Evolutionary conservation across 2,888 invertebrate species (phyloP).

Genomic region (Drosophila flavopinicola): DNA sequence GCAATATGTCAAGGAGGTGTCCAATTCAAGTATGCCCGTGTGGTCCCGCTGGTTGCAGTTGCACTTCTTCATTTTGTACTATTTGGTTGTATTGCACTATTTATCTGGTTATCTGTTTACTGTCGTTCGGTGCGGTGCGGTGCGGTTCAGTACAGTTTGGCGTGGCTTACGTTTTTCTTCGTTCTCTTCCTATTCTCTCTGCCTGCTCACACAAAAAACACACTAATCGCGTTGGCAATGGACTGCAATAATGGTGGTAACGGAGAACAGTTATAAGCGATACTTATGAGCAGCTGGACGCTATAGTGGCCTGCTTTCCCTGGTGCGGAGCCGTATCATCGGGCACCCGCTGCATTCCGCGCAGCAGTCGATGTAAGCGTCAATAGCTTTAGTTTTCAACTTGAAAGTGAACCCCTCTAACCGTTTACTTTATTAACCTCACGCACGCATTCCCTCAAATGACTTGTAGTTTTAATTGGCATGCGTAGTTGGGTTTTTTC

Average conservation of each 20-base stretch:
- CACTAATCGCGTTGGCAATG: conserved; percentile 27
- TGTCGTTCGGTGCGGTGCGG: conserved; percentile 26
- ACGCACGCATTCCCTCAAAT: neutral
- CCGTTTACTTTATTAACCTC: neutral
- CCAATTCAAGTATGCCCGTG: conserved; percentile 88
- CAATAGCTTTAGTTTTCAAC: conserved; percentile 3
- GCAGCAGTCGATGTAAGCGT: conserved; percentile 87
- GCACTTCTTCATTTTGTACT: conserved; percentile 23
- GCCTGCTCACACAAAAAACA: conserved; percentile 47
- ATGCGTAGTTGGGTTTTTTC: conserved; percentile 25
- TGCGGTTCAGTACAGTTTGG: conserved; percentile 52
- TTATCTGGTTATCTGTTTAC: conserved; percentile 50
- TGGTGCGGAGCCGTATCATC: conserved; percentile 88
- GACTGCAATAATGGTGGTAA: conserved; percentile 42
- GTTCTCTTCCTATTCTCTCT: conserved; percentile 62
- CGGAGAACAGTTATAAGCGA: conserved; percentile 85
- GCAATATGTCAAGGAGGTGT: conserved; percentile 92
- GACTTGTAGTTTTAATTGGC: conserved; percentile 16
- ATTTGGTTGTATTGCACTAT: conserved; percentile 41
- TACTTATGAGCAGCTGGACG: conserved; percentile 91
- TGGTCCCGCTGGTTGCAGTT: conserved; percentile 37
- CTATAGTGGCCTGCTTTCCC: conserved; percentile 90
- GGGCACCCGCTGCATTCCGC: conserved; percentile 87
- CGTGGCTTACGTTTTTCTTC: conserved; percentile 67
- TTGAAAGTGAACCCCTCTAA: neutral